Base-by-base conservation (phyloP, 2,113 vertebrate genomes). In the Antidorcas marsupialis region DNA sequence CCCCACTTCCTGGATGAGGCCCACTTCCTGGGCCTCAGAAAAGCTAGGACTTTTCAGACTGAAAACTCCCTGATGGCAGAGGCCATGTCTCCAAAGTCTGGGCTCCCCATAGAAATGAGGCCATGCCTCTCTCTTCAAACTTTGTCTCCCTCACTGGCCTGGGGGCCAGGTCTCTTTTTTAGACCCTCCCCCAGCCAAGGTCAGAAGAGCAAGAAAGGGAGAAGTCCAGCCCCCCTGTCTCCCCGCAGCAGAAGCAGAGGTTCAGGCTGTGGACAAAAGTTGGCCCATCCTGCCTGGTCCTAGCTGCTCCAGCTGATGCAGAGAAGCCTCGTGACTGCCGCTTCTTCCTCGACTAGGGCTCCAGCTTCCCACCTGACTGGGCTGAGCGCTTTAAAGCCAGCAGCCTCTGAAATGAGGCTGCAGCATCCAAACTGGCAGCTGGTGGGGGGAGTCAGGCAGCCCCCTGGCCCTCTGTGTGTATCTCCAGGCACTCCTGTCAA, bases 371-470 rank as follows among this genome's bases (percentile, higher is more conserved):
- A 59, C 93, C 91, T 97, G 90, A 95, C 79, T 64, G 83, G 92
- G 45, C 94, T 43, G 84, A 96, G 89, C 8, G 2, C 86, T 83
- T 92, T 79, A 90, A 96, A 97, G 90, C 82, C 87, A 93, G 95
- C 50, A 93, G 87, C 83, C 92, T 96, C 87, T 95, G 94, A 96
- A 93, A 98, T 52, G 92, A 97, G 83, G 94, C 89, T 16, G 45
- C 33, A 78, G 76, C 55, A 96, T 84, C 45, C 0, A 59, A 71
- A 59, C 83, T 74, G 53, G 95, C 50, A 84, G 96, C 91, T 81
- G 82, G 76, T 81, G 19, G 74, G n/a, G 62, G 57, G 15, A 87
- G 82, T 39, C 74, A 88, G 89, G 89, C 82, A 89, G 86, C 28
- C 30, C 91, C 86, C 74, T 36, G 21, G 86, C 33, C 87, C 52